Percentiles rank a stretch among this genome's conserved stretches.
These are phyloP conservation scores for Etheostoma perlongum DNA, from an alignment of 2,797 vertebrate genomes.

Conservation along the genomic window DNA sequence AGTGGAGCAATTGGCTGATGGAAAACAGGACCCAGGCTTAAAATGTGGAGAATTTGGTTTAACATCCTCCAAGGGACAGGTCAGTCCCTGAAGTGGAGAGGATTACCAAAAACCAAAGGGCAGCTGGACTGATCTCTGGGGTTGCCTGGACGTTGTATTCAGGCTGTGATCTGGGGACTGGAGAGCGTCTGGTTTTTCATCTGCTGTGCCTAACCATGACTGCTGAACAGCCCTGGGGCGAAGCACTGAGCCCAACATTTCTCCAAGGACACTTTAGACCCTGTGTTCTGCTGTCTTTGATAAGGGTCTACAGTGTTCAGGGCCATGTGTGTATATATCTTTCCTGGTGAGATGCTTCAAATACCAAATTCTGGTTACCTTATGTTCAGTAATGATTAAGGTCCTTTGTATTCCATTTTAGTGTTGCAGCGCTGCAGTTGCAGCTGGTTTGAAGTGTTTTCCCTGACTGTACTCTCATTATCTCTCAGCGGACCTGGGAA, in stretches of 20 bases:
- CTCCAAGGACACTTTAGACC: slow-evolving; percentile 9
- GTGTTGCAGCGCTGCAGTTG: not conserved
- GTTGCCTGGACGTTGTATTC: slow-evolving; percentile 32
- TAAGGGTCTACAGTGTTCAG: not conserved
- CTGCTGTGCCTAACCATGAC: not conserved
- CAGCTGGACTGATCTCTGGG: slow-evolving; percentile 36
- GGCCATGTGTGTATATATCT: not conserved
- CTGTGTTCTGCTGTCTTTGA: slow-evolving; percentile 17
- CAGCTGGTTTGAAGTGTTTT: slow-evolving; percentile 6
- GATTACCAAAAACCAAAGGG: slow-evolving; percentile 45
- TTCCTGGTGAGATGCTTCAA: slow-evolving; percentile 9
- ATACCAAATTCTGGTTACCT: slow-evolving; percentile 11
- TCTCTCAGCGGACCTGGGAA: slow-evolving; percentile 35
- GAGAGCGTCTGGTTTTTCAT: slow-evolving; percentile 36
- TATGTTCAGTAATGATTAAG: slow-evolving; percentile 4
- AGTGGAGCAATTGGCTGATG: not conserved
- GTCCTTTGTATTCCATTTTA: slow-evolving; percentile 9
- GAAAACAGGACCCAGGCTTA: not conserved
- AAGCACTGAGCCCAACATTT: slow-evolving; percentile 7
- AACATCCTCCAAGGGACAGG: slow-evolving; percentile 29
- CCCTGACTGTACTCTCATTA: slow-evolving; percentile 34
- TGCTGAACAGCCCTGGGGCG: slow-evolving; percentile 22
- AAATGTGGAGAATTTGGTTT: slow-evolving; percentile 1
- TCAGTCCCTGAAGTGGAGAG: slow-evolving; percentile 21
- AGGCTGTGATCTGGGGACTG: slow-evolving; percentile 30